Conservation (phyloP, 23 tunicate species). For the Halocynthia aurantium region DNA sequence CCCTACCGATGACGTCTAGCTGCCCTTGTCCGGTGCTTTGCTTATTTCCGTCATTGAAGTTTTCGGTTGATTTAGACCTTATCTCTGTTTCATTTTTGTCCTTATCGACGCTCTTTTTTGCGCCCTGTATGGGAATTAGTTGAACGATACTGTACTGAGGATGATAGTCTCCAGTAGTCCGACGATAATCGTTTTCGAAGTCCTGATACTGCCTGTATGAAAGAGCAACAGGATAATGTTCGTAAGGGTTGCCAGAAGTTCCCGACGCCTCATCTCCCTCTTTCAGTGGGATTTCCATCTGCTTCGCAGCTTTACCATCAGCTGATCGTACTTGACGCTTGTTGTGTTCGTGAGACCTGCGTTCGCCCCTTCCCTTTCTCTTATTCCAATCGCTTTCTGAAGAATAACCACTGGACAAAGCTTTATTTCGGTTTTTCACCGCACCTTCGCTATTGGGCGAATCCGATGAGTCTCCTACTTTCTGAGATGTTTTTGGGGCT, state of each 20-base stretch:
- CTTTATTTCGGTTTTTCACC: background rate
- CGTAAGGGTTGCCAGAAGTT: slow-evolving; percentile 29
- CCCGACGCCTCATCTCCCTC: background rate
- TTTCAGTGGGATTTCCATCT: slow-evolving; percentile 1
- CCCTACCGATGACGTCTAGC: slow-evolving; percentile 7
- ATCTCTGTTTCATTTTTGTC: slow-evolving; percentile 5
- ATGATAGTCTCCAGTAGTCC: slow-evolving; percentile 42
- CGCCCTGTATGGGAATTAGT: slow-evolving; percentile 49
- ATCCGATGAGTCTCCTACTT: background rate
- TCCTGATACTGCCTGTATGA: slow-evolving; percentile 55
- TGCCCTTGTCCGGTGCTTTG: background rate
- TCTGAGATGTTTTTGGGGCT: slow-evolving; percentile 1
- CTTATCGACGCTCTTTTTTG: slow-evolving; percentile 12
- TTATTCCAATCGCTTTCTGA: slow-evolving; percentile 27
- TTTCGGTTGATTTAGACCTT: background rate
- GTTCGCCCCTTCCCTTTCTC: slow-evolving; percentile 17
- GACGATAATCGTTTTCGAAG: slow-evolving; percentile 74
- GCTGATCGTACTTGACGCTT: background rate
- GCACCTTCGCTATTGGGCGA: background rate
- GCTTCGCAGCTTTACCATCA: background rate
- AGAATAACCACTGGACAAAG: slow-evolving; percentile 59
- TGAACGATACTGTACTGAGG: slow-evolving; percentile 60
- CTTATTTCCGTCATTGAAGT: background rate
- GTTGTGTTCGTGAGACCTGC: background rate
- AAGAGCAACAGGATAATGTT: slow-evolving; percentile 54